Conservation (phyloP, 2,888 invertebrate genomes). For the Psylliodes chrysocephalus region DNA sequence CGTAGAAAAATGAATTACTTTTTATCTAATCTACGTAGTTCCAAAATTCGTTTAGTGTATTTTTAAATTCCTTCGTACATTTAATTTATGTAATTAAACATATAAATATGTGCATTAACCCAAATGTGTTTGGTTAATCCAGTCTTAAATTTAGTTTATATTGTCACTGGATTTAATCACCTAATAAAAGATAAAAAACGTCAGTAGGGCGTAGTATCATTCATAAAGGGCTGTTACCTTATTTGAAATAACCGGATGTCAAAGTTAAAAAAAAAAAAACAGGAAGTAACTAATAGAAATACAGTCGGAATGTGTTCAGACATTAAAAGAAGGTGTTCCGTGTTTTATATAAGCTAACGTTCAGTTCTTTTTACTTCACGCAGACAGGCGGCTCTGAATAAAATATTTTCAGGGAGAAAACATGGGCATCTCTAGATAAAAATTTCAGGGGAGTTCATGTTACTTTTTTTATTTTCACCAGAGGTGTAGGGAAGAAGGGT, state of each 20-base stretch:
- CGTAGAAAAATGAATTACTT: too few relatives aligned
- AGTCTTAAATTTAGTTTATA: too few relatives aligned
- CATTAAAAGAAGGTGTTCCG: conserved; percentile 17
- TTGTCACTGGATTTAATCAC: background rate
- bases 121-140: too few relatives aligned
- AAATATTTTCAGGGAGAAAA: background rate
- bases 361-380: background rate
- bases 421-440: too few relatives aligned
- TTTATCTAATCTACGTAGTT: too few relatives aligned
- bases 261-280: conserved; percentile 1
- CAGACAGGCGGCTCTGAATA: background rate
- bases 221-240: background rate
- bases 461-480: too few relatives aligned
- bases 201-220: background rate
- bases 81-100: too few relatives aligned
- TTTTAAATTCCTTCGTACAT: too few relatives aligned
- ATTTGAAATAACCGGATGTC: conserved; percentile 11
- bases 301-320: conserved; percentile 2
- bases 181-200: background rate
- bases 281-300: conserved; percentile 23
- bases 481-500: too few relatives aligned
- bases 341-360: background rate
- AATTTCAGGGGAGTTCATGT: too few relatives aligned
- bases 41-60: too few relatives aligned
- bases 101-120: too few relatives aligned